Percentiles rank a stretch among this genome's conserved stretches.
phyloP scores from a whole-genome alignment of 2,888 invertebrate genomes.

The Craniophora ligustri region DNA sequence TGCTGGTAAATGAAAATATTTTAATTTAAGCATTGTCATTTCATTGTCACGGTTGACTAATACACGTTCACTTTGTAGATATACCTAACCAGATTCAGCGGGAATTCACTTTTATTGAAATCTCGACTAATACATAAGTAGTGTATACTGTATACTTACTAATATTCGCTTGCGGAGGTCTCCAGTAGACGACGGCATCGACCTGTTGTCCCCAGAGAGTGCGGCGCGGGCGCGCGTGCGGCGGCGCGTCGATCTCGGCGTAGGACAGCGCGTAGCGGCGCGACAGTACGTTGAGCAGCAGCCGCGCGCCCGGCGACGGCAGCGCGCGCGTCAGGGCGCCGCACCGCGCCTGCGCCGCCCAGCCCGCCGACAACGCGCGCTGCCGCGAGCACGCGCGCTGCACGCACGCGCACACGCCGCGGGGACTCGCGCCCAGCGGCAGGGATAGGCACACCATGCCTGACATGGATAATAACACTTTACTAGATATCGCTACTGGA shows the following conservation, averaged over 20 bases:
- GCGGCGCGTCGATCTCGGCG: slow-evolving; percentile 87
- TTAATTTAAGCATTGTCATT: no score
- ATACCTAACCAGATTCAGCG: no score
- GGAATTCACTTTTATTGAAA: no score
- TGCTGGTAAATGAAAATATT: no score
- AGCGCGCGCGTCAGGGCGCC: slow-evolving; percentile 90
- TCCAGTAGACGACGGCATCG: slow-evolving; percentile 91
- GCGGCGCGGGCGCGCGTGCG: slow-evolving; percentile 75
- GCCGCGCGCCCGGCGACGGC: slow-evolving; percentile 86
- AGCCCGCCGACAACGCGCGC: slow-evolving; percentile 85
- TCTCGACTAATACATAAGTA: background rate
- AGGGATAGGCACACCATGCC: slow-evolving; percentile 91
- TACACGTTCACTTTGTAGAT: no score
- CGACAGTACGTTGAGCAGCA: slow-evolving; percentile 90
- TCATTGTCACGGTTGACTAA: no score
- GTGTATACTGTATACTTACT: slow-evolving; percentile 85
- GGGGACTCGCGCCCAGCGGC: slow-evolving; percentile 85
- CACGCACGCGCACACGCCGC: slow-evolving; percentile 74
- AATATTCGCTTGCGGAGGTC: slow-evolving; percentile 93
- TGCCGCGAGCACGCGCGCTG: slow-evolving; percentile 78
- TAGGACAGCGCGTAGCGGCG: slow-evolving; percentile 91
- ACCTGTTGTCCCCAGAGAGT: slow-evolving; percentile 91
- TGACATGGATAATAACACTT: slow-evolving; percentile 61
- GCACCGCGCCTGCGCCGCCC: slow-evolving; percentile 82
- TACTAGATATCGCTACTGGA: no score